Conservation (phyloP, 1,140 invertebrate species). For the Ips nitidus region DNA sequence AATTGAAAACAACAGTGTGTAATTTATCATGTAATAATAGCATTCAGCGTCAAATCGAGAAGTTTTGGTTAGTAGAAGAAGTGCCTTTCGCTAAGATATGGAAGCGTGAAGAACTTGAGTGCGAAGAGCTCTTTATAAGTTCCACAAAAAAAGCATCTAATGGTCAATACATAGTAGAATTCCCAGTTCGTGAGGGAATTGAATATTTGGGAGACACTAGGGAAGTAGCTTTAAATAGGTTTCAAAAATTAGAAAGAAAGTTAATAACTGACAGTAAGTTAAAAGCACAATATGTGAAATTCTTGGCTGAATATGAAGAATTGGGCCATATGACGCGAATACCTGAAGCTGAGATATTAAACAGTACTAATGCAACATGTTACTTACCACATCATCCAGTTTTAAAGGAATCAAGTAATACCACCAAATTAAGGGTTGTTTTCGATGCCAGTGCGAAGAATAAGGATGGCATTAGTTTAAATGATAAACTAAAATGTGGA, state of each 20-base stretch:
- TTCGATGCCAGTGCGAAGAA: background rate
- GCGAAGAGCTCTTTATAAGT: background rate
- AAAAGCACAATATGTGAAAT: conserved; percentile 36
- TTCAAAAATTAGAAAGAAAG: conserved; percentile 18
- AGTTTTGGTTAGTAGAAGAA: conserved; percentile 14
- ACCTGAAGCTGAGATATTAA: background rate
- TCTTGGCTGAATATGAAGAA: conserved; percentile 46
- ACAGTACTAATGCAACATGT: background rate
- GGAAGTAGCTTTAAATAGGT: conserved; percentile 5
- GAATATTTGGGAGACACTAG: conserved; percentile 7
- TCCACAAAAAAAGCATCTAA: no score
- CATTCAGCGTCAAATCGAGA: background rate
- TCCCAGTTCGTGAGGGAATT: background rate
- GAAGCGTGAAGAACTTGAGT: background rate
- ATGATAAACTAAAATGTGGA: background rate
- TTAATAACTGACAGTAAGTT: conserved; percentile 3
- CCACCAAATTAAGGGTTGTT: no score
- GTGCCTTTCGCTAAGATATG: background rate
- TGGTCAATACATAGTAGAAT: conserved; percentile 17
- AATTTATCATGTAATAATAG: no score
- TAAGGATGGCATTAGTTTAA: background rate
- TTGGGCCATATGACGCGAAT: conserved; percentile 45
- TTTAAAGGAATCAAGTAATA: background rate
- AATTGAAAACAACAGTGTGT: no score
- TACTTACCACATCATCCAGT: background rate